Base-by-base conservation (phyloP, 2,888 invertebrate species). In the Epinotia demarniana region DNA sequence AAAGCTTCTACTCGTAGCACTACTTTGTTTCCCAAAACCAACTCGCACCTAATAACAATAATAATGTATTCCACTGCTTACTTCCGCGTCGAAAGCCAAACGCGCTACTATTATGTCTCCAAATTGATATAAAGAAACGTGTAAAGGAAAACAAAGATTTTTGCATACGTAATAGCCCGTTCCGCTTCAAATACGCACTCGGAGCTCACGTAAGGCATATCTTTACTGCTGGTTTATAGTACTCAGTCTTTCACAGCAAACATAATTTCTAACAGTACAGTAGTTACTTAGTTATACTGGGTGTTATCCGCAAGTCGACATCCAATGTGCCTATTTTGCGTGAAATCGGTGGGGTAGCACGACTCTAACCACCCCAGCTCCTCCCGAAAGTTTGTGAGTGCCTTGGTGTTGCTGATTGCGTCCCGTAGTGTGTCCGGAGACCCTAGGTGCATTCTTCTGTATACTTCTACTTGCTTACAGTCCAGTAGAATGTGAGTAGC, bases 211-310 rank as follows among this genome's bases (percentile, higher is more conserved):
- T 73, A 74, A 43, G 74, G 69, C 69, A 64, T 70, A 53, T 55
- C 64, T 75, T 70, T 75, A 71, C 70, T 70, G 74, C 70, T 64
- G 49, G 66, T 66, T 70, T 69, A 71, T 66, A 71, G 55, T 62
- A 19, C 62, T 61, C 63, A 53, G 49, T 55, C 18, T 27, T 11
- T 19, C 19, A 6, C 53, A 53, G 64, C n/a, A 66, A 16, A 19
- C 16, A 53, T 2, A 23, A 5, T 3, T 9, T 0, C 8, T n/a
- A 61, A 61, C 61, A 61, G 61, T 61, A 33, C 16, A 13, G 23
- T 13, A n/a, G n/a, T n/a, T n/a, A n/a, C n/a, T n/a, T n/a, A n/a
- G n/a, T n/a, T n/a, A n/a, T n/a, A n/a, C n/a, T n/a, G n/a, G n/a
- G n/a, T n/a, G n/a, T n/a, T n/a, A n/a, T n/a, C n/a, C n/a, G n/a